Percentiles rank a stretch among this genome's conserved stretches.
phyloP scores from a whole-genome alignment of 2,888 invertebrate species.

The Lithosia quadra region DNA sequence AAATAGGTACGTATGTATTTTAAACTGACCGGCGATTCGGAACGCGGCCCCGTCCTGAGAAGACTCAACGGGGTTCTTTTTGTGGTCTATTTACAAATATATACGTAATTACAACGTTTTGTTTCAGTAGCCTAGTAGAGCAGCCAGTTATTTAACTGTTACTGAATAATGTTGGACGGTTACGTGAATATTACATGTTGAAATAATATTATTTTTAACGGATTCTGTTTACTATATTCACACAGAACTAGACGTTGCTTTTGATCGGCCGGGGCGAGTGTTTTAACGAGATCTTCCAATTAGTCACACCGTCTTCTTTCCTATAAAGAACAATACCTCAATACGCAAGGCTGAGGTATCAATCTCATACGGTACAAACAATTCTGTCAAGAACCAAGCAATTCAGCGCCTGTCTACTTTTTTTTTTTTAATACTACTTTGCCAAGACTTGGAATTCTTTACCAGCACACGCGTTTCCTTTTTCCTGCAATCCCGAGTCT shows the following conservation, averaged over 20 bases:
- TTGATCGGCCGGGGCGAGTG: no score
- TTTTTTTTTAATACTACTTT: no score
- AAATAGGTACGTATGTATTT: neutral
- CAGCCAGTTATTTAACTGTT: neutral
- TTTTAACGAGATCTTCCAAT: no score
- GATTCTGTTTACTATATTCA: neutral
- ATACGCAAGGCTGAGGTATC: no score
- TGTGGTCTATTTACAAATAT: neutral
- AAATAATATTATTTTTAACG: neutral
- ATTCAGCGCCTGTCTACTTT: no score
- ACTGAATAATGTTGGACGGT: neutral
- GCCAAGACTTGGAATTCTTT: no score
- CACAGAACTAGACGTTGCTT: neutral
- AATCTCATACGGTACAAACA: no score
- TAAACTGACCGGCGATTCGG: neutral
- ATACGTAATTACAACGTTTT: slow-evolving; percentile 1
- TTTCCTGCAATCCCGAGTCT: no score
- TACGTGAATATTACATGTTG: neutral
- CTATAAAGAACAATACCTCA: no score
- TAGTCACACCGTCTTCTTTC: no score
- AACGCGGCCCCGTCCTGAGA: neutral
- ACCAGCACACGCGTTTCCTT: no score
- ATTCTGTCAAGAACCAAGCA: no score
- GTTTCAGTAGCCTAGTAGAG: neutral
- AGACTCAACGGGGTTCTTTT: neutral